These are phyloP conservation scores for Hoplodrina ambigua DNA, from an alignment of 2,888 invertebrate genomes.

Conservation along the genomic window DNA sequence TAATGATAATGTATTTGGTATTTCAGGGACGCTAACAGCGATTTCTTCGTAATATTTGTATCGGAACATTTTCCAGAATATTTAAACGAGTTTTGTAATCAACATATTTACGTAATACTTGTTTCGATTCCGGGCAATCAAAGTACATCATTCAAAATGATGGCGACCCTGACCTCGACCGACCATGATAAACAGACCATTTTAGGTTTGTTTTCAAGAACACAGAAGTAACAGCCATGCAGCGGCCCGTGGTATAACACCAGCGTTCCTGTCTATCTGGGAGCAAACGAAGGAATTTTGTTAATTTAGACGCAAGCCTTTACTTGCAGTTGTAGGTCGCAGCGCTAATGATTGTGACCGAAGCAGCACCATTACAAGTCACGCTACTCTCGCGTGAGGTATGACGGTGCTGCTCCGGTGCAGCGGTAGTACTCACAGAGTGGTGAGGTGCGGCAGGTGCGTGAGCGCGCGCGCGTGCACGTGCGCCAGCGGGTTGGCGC, in stretches of 20 bases:
- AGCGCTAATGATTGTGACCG: too few species aligned
- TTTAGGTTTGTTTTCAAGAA: constrained; percentile 22
- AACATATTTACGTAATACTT: constrained; percentile 12
- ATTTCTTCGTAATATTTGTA: not conserved
- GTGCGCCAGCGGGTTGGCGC: constrained; percentile 94
- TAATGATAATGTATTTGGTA: not conserved
- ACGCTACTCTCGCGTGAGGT: too few species aligned
- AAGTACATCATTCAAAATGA: constrained; percentile 24
- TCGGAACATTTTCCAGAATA: constrained; percentile 23
- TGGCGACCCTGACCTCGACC: constrained; percentile 24
- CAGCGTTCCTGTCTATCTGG: not conserved
- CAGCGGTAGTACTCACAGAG: constrained; percentile 76
- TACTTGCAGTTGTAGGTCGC: too few species aligned
- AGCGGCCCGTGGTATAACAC: constrained; percentile 11
- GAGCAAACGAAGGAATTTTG: constrained; percentile 1
- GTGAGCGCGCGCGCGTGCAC: constrained; percentile 93
- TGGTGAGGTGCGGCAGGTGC: constrained; percentile 92
- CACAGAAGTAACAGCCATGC: constrained; percentile 8
- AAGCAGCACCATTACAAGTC: too few species aligned
- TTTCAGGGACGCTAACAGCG: not conserved
- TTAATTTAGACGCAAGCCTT: too few species aligned
- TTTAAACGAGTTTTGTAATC: constrained; percentile 32
- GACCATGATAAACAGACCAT: constrained; percentile 10
- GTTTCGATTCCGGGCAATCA: constrained; percentile 30
- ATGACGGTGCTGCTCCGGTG: too few species aligned